phyloP scores from a whole-genome alignment of 2,888 invertebrate species.

The Chydorus sphaericus region DNA sequence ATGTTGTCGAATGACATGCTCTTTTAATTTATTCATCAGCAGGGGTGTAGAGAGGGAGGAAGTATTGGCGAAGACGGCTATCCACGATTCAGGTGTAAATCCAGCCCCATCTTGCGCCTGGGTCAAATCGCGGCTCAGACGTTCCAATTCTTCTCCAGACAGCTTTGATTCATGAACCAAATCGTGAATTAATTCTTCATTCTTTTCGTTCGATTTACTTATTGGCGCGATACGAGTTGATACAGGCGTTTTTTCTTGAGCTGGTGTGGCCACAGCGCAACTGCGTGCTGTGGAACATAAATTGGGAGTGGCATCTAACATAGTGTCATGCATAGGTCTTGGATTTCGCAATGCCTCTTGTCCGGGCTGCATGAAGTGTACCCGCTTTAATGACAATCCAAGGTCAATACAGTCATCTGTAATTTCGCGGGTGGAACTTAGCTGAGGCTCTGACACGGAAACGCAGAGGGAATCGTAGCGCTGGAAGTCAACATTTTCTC shows the following conservation, averaged over 20 bases:
- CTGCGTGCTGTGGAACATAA: background rate
- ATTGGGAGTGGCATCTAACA: background rate
- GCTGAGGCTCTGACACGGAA: slow-evolving; percentile 6
- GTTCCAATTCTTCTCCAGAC: background rate
- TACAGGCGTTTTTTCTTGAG: background rate
- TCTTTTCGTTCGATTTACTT: background rate
- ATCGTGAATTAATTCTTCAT: background rate
- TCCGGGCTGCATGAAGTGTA: background rate
- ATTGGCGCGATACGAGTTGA: background rate
- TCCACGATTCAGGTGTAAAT: background rate
- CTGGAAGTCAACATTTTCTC: background rate
- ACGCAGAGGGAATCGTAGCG: background rate
- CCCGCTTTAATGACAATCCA: background rate
- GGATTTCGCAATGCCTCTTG: background rate
- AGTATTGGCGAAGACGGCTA: slow-evolving; percentile 1
- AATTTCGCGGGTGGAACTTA: slow-evolving; percentile 9
- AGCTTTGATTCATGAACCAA: background rate
- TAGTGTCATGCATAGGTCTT: background rate
- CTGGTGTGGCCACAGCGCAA: background rate
- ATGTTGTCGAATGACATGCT: background rate
- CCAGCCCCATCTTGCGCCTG: background rate
- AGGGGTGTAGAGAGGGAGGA: slow-evolving; percentile 1
- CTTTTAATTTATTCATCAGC: slow-evolving; percentile 3
- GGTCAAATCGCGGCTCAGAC: background rate
- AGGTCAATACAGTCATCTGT: background rate